A percentile compares a stretch with the other conserved stretches of the same genome.
Evolutionary conservation across 2,888 invertebrate species (phyloP).

Genomic region (Hymenopus coronatus): DNA sequence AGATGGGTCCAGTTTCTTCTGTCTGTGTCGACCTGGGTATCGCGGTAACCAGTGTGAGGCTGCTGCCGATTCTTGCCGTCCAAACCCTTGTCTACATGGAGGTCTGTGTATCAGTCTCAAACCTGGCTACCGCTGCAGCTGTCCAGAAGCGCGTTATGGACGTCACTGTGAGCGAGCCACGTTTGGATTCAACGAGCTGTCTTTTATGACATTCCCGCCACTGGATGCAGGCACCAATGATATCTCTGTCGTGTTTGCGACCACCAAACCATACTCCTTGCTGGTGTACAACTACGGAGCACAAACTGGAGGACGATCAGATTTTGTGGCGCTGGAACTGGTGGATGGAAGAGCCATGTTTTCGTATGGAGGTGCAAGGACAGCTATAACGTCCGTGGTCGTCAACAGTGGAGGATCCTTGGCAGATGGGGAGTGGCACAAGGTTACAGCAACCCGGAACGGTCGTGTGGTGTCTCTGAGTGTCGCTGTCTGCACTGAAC

Average conservation of each 20-base stretch:
- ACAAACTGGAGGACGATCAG: constrained; percentile 83
- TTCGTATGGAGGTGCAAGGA: constrained; percentile 85
- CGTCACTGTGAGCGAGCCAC: constrained; percentile 88
- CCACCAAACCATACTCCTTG: constrained; percentile 80
- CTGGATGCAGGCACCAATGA: constrained; percentile 87
- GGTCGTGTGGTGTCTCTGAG: constrained; percentile 84
- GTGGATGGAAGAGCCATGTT: constrained; percentile 80
- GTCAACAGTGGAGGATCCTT: constrained; percentile 58
- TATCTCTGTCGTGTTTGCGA: constrained; percentile 86
- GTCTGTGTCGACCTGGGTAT: constrained; percentile 87
- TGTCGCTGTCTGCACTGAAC: constrained; percentile 76
- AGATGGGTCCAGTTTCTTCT: constrained; percentile 86
- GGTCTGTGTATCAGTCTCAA: constrained; percentile 86
- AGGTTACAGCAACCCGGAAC: constrained; percentile 86
- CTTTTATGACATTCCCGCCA: constrained; percentile 84
- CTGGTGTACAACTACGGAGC: constrained; percentile 89
- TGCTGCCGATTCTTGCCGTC: constrained; percentile 83
- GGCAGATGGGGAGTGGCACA: constrained; percentile 87
- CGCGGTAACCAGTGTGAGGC: constrained; percentile 89
- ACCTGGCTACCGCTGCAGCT: constrained; percentile 78
- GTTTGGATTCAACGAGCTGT: constrained; percentile 83
- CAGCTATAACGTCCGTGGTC: constrained; percentile 78
- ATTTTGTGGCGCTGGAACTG: constrained; percentile 89
- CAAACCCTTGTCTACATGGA: constrained; percentile 89
- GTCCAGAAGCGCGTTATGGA: constrained; percentile 82